These are phyloP conservation scores for Hippolais icterina DNA, from an alignment of 2,113 vertebrate species.

Conservation along the genomic window DNA sequence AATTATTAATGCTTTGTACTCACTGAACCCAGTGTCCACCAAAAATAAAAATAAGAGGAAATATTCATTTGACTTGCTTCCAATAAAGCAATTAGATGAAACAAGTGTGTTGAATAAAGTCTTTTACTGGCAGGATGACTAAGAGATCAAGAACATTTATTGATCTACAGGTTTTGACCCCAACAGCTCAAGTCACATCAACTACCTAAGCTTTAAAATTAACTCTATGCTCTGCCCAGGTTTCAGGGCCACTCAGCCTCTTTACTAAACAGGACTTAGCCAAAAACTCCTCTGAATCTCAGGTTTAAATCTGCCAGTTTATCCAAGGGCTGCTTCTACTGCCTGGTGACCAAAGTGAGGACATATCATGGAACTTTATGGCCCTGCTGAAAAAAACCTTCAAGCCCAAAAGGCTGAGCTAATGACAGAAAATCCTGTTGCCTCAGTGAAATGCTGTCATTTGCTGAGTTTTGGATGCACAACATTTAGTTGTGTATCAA, in stretches of 20 bases:
- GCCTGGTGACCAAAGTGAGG: not conserved
- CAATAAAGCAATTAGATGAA: slow-evolving; percentile 66
- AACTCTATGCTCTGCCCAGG: not conserved
- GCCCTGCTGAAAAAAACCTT: not conserved
- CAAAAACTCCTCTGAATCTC: not conserved
- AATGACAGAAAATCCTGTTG: not conserved
- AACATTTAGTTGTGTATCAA: not conserved
- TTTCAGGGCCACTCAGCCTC: not conserved
- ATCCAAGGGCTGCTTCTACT: not conserved
- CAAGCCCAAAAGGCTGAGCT: not conserved
- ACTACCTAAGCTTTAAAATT: not conserved
- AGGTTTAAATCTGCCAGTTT: not conserved
- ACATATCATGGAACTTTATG: not conserved
- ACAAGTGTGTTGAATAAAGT: slow-evolving; percentile 22
- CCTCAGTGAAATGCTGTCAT: not conserved
- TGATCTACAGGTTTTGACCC: slow-evolving; percentile 8
- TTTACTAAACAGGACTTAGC: not conserved
- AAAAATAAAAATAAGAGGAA: slow-evolving; percentile 35
- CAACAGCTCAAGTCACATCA: not conserved
- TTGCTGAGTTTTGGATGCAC: not conserved
- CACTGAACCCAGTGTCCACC: not conserved
- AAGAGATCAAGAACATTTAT: slow-evolving; percentile 34
- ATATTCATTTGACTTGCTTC: slow-evolving; percentile 53
- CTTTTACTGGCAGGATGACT: slow-evolving; percentile 57
- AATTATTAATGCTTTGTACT: not conserved